A percentile compares a stretch with the other conserved stretches of the same genome.
Conservation (phyloP, 2,113 vertebrate species). For the Apus apus region DNA sequence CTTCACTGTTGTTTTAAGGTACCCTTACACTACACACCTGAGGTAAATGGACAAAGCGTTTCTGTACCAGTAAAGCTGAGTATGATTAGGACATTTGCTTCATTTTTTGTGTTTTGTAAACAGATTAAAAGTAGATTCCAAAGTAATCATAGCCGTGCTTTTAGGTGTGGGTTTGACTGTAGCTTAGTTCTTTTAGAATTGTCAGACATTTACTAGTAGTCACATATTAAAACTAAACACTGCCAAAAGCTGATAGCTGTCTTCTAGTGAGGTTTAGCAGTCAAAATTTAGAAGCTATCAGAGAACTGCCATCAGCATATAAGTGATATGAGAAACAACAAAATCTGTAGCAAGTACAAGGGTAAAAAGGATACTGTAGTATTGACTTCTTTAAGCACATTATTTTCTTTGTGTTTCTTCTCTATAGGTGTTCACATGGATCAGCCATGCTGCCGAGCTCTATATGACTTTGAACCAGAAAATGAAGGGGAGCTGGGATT, state of each 20-base stretch:
- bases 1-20: not conserved
- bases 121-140: not conserved
- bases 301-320: not conserved
- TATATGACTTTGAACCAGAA: slow-evolving; percentile 98
- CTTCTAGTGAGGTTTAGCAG: not conserved
- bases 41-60: not conserved
- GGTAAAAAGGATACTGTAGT: not conserved
- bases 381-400: not conserved
- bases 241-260: not conserved
- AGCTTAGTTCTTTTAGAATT: not conserved
- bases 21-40: not conserved
- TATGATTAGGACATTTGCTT: not conserved
- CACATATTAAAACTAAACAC: not conserved
- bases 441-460: slow-evolving; percentile 94
- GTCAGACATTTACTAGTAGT: not conserved
- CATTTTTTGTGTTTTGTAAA: not conserved
- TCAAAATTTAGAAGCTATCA: not conserved
- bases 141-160: not conserved
- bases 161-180: not conserved
- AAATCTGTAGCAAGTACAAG: not conserved
- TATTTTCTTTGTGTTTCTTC: slow-evolving; percentile 16
- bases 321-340: not conserved
- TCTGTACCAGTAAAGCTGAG: not conserved
- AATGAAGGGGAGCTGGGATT: slow-evolving; percentile 98
- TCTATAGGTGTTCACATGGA: slow-evolving; percentile 86